A percentile compares a stretch with the other conserved stretches of the same genome.
Conservation (phyloP, 2,797 vertebrate genomes). For the Spinus pinus region DNA sequence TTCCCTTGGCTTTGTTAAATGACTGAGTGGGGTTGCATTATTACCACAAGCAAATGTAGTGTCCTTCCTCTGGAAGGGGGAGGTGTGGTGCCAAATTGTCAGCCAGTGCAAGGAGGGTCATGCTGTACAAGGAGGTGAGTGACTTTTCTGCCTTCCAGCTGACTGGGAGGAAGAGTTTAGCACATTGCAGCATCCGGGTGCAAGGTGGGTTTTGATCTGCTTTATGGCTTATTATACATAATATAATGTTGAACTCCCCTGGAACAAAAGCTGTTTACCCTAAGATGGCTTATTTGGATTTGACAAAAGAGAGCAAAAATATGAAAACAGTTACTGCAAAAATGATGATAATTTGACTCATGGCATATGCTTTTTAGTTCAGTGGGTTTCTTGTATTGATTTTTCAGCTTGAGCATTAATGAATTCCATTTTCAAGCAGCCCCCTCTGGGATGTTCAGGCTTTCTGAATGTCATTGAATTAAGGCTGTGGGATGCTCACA, state of each 20-base stretch:
- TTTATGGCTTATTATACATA: background rate
- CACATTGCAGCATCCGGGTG: background rate
- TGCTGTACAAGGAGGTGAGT: background rate
- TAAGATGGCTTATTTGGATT: background rate
- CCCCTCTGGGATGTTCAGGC: slow-evolving; percentile 18
- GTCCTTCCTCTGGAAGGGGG: background rate
- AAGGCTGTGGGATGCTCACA: slow-evolving; percentile 15
- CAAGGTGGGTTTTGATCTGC: background rate
- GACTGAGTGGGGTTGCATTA: background rate
- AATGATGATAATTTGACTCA: slow-evolving; percentile 42
- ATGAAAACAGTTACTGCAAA: slow-evolving; percentile 18
- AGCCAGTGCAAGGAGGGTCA: background rate
- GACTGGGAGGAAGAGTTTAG: background rate
- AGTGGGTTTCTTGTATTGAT: slow-evolving; percentile 49
- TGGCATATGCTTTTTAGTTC: slow-evolving; percentile 34
- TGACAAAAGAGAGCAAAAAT: background rate
- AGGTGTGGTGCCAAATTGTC: background rate
- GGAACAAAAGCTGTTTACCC: background rate
- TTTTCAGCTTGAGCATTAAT: slow-evolving; percentile 59
- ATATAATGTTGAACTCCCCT: background rate
- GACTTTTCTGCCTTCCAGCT: background rate
- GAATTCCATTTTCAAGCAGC: slow-evolving; percentile 39
- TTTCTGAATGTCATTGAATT: slow-evolving; percentile 48
- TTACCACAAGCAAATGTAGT: background rate
- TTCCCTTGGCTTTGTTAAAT: background rate